phyloP scores from a whole-genome alignment of 2,113 vertebrate species.

The Corythornis madagascariensis region DNA sequence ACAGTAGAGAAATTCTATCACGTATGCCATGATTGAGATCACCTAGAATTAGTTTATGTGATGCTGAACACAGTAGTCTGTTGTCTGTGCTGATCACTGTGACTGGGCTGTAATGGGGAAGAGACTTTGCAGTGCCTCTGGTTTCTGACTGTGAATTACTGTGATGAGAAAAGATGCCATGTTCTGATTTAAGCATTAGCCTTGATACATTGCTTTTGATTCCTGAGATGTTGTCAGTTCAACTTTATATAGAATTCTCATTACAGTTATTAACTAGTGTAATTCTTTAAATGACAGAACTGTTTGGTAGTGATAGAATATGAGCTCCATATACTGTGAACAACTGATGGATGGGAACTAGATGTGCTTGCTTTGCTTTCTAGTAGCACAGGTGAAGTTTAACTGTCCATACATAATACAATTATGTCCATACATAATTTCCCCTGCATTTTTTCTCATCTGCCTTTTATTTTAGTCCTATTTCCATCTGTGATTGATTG shows the following conservation, averaged over 20 bases:
- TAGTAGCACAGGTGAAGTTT: neutral
- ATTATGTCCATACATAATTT: neutral
- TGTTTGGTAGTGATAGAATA: neutral
- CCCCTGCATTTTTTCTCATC: neutral
- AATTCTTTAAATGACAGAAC: neutral
- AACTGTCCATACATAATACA: neutral
- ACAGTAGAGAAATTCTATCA: neutral
- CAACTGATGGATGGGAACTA: neutral
- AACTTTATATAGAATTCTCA: neutral
- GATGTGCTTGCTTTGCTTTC: neutral
- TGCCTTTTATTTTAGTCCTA: neutral
- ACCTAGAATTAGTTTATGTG: neutral
- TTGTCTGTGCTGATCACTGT: neutral
- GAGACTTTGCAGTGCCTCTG: neutral
- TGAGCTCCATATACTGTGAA: neutral
- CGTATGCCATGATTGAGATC: neutral
- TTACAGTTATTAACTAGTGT: neutral
- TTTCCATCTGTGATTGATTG: neutral
- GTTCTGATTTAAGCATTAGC: neutral
- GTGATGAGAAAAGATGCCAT: neutral
- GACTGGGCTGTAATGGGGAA: neutral
- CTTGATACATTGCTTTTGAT: neutral
- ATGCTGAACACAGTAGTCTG: neutral
- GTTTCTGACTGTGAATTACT: neutral
- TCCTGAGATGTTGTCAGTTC: neutral